Evolutionary conservation across 2,888 invertebrate species (phyloP), one percentile per base, ranked within the genome.

Genomic region (Spilosoma lubricipeda): DNA sequence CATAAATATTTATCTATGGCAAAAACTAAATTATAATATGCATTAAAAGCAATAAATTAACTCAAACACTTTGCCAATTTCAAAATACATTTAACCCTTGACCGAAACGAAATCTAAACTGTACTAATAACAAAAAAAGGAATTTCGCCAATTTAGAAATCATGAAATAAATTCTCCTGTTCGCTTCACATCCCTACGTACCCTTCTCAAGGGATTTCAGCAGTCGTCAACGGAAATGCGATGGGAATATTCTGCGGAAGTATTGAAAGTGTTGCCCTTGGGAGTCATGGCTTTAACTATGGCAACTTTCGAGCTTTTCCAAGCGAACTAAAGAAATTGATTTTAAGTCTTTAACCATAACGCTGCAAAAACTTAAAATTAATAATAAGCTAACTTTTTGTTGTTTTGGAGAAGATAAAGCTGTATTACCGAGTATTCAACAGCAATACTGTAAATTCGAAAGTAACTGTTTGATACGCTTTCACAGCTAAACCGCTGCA

Each of bases 141-240:
- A 67, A 63, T 63, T 18, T 27, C 56, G 69, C 72, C 27, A 23
- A 11, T 52, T 11, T 39, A 33, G n/a, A 71, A 13, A 23, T 11
- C 64, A 23, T 20, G 30, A 23, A 11, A 63, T 64, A 33, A 39
- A 71, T n/a, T 69, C 72, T 72, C 68, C 67, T 42, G 52, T 52
- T 67, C 72, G 39, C 45, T 72, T 69, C 75, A 48, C 85, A 75
- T 78, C 80, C 72, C 77, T 78, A 78, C 56, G 59, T 70, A 76
- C 77, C 78, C 67, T 72, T 77, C 79, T 77, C 71, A 13, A 27
- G 85, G 80, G 85, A 80, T 78, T 84, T 79, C 64, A 20, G 42
- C 67, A 81, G 81, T 84, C 84, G 82, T 86, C 86, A 81, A 82
- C 81, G 74, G 73, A 82, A 82, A 86, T 82, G 80, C 80, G 83